phyloP scores from a whole-genome alignment of 2,113 vertebrate genomes.

The Upupa epops region DNA sequence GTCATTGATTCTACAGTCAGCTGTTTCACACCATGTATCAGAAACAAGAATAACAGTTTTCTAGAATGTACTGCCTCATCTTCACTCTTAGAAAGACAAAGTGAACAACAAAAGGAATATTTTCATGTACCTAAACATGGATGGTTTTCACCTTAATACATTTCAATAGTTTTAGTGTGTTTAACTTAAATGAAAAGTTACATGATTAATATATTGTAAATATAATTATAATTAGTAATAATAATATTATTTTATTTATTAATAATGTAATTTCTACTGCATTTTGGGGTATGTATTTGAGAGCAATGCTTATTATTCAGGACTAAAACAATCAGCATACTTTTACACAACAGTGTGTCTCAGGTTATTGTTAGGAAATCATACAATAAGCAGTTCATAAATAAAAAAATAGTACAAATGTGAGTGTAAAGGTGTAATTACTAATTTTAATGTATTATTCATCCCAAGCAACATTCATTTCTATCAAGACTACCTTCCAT shows the following conservation, averaged over 20 bases:
- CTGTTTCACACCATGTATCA: neutral
- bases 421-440: neutral
- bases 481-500: constrained; percentile 84
- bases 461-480: neutral
- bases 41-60: neutral
- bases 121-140: neutral
- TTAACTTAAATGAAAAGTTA: neutral
- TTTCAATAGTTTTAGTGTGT: neutral
- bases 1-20: neutral
- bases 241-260: too few relatives aligned
- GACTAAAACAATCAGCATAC: neutral
- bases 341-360: neutral
- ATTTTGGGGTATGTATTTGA: neutral
- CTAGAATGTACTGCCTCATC: neutral
- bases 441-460: neutral
- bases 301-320: neutral
- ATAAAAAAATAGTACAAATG: neutral
- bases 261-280: too few relatives aligned
- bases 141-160: neutral
- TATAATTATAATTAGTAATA: too few relatives aligned
- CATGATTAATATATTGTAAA: neutral
- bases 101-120: neutral
- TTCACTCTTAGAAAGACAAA: neutral
- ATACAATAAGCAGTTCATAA: neutral
- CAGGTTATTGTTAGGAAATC: neutral